Base-by-base conservation (phyloP, 2,888 invertebrate species). In the Acrobasis consociella region DNA sequence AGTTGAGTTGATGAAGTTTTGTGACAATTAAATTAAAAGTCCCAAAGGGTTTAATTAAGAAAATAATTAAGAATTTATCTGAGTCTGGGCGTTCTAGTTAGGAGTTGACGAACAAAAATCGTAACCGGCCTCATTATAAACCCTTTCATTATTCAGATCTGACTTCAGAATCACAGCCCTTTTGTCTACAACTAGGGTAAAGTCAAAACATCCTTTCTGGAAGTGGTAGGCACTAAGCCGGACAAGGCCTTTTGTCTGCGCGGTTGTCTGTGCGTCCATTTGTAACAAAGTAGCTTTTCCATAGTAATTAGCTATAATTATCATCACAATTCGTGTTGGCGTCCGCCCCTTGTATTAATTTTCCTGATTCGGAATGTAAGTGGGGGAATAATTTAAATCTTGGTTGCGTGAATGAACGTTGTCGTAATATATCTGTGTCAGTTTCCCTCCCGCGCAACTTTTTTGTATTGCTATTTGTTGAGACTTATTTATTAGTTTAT, bases 261-360 rank as follows among this genome's bases (percentile, higher is more conserved):
- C 50, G 31, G 49, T 49, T 49, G 59, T 38, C 50, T 38, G 59
- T 50, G 16, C 59, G 38, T 50, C 38, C 59, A 31, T 50, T 15
- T 49, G 59, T 17, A 50, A 50, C 50, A 39, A 55, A 55, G 17
- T 60, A 60, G 50, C 59, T 60, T 60, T 60, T 50, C 59, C 50
- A 49, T 59, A 55, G 49, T 38, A 51, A 60, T 51, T 60, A 50
- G 37, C 38, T 49, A 38, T 50, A 51, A 60, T 60, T 60, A 60
- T 38, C 59, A 60, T 50, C 50, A 51, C 59, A 50, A 39, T 60
- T 60, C 50, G 39, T 50, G 38, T 16, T 16, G 38, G 50, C 9
- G 38, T n/a, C 38, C 5, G 38, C 38, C 50, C 50, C 38, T 50
- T 51, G 11, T 50, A 16, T 9, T 37, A 60, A 50, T 60, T 60